phyloP scores from a whole-genome alignment of 2,113 vertebrate species.

The Caretta caretta region DNA sequence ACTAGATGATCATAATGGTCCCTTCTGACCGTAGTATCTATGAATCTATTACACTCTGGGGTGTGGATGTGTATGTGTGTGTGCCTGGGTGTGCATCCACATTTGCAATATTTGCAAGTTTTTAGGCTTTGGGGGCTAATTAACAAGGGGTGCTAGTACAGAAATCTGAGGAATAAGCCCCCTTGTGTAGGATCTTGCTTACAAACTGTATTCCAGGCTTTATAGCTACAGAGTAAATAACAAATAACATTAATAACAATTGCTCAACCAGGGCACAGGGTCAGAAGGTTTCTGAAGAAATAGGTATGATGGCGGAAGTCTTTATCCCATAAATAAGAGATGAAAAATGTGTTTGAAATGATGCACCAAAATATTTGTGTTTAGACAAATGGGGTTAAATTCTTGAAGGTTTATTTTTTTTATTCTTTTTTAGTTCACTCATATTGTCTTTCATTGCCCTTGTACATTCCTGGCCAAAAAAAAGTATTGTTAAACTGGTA shows the following conservation, averaged over 20 bases:
- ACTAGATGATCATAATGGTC: too few species aligned
- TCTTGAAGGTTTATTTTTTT: background rate
- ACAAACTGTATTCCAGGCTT: background rate
- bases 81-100: background rate
- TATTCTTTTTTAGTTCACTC: background rate
- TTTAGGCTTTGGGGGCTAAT: background rate
- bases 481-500: background rate
- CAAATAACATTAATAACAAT: constrained; percentile 19
- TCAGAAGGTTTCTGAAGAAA: constrained; percentile 9
- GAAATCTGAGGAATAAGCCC: background rate
- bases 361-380: constrained; percentile 1
- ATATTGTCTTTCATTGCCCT: background rate
- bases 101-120: background rate
- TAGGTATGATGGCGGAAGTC: background rate
- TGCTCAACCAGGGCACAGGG: background rate
- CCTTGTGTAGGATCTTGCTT: background rate
- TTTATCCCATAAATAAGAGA: background rate
- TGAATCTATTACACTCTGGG: background rate
- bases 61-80: background rate
- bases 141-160: background rate
- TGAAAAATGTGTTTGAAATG: background rate
- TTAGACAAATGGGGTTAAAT: background rate
- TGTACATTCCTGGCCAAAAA: background rate
- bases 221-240: constrained; percentile 28
- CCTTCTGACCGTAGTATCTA: too few species aligned